Conservation (phyloP, 1,140 invertebrate species). For the Lutraria rhynchaena region DNA sequence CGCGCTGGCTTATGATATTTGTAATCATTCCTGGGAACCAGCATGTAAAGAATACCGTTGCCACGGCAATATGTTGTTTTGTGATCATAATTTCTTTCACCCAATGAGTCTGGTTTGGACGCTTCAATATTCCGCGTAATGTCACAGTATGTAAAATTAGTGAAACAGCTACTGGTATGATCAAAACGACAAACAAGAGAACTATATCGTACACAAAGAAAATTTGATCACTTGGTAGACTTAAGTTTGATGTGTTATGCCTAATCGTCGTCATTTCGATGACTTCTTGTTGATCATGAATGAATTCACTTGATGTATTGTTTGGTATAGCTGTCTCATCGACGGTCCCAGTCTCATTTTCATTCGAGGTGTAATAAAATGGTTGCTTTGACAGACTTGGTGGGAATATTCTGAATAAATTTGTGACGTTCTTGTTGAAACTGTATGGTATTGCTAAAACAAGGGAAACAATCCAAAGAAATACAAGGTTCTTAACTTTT, state of each 20-base stretch:
- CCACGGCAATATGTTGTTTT: constrained; percentile 28
- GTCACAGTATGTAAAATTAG: constrained; percentile 18
- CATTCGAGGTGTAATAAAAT: neutral
- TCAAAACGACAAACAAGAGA: constrained; percentile 3
- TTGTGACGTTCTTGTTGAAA: constrained; percentile 12
- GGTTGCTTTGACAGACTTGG: neutral
- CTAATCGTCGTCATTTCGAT: neutral
- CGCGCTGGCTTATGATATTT: neutral
- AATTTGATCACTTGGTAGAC: neutral
- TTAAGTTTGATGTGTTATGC: neutral
- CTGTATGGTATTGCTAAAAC: constrained; percentile 6
- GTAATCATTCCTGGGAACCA: constrained; percentile 13
- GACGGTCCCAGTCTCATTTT: neutral
- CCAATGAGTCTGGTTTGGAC: constrained; percentile 47
- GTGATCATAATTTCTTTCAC: constrained; percentile 41
- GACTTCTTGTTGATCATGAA: too few species aligned
- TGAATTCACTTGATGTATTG: neutral
- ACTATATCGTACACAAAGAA: constrained; percentile 25
- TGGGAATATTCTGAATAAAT: neutral
- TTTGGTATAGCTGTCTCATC: neutral
- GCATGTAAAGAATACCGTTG: neutral
- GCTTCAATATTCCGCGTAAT: neutral
- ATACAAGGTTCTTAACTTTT: constrained; percentile 18
- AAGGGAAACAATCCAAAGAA: constrained; percentile 19
- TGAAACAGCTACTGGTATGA: neutral